Percentiles rank a stretch among this genome's conserved stretches.
These are phyloP conservation scores for Probosciger aterrimus DNA, from an alignment of 2,113 vertebrate genomes.

Conservation along the genomic window DNA sequence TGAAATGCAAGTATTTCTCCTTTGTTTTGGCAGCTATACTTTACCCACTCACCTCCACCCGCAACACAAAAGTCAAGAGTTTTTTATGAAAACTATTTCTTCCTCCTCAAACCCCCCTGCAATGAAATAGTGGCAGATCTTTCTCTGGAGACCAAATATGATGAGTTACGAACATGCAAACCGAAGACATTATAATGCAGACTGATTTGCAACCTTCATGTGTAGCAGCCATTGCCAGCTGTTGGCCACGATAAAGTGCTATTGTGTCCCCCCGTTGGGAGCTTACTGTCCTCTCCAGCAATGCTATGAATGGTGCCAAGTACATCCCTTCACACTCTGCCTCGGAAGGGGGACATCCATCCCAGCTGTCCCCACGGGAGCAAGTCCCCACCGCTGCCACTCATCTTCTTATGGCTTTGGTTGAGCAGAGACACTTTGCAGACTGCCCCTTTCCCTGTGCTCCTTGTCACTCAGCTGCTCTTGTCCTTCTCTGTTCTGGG, in stretches of 20 bases:
- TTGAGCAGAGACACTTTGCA: neutral
- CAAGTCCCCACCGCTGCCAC: neutral
- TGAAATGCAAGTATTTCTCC: neutral
- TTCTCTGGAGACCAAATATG: neutral
- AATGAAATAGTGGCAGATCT: neutral
- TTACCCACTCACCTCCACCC: neutral
- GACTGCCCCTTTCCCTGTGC: neutral
- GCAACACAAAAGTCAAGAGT: neutral
- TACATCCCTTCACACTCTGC: neutral
- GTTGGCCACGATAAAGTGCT: neutral
- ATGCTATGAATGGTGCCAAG: neutral
- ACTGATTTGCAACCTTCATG: neutral
- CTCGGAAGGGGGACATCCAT: fast-evolving
- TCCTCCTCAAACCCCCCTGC: neutral
- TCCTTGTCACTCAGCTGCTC: neutral
- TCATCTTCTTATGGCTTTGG: neutral
- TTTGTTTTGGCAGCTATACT: neutral
- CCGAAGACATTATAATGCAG: neutral
- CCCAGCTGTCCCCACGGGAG: neutral
- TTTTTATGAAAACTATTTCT: neutral
- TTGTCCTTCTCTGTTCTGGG: neutral
- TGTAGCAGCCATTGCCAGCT: neutral
- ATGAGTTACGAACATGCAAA: neutral
- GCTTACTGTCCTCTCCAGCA: neutral
- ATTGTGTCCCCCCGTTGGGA: neutral